Evolutionary conservation across 2,113 vertebrate genomes (phyloP), one percentile per base, ranked within the genome.

Genomic region (Pteropus alecto): DNA sequence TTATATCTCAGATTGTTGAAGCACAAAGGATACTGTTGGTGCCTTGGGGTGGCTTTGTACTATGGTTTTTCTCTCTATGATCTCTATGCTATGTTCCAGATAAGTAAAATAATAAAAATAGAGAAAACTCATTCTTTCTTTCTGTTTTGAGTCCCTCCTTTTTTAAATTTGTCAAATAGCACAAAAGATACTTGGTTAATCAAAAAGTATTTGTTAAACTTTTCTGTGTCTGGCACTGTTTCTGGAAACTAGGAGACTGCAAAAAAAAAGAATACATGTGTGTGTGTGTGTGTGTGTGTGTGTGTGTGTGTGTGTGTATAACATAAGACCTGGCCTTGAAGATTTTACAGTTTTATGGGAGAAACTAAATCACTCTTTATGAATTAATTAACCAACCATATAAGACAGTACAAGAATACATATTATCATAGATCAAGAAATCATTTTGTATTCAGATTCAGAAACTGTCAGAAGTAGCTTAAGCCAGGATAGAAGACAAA

Each of bases 51-150:
- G 24, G 54, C 13, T 67, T 54, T 67, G 18, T 61, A 81, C 61
- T n/a, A 1, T 18, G 21, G 7, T 48, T 87, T 84, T 28, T 60
- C 33, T 6, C 24, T 14, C 24, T 19, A 2, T 46, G 33, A 90
- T 46, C 9, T 56, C 48, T 79, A 4, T 68, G 28, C 54, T 92
- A 19, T 48, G n/a, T 60, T 82, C 35, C 70, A 90, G 46, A 56
- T 38, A 84, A 65, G 14, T 51, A 65, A 48, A 95, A 86, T 6
- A 90, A 94, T 94, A 93, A 97, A 95, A 81, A 61, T 24, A 78
- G 24, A 88, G 35, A 41, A 43, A 90, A 78, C 82, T 30, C 6
- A 7, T 54, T 54, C 35, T 79, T 83, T 43, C 16, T 7, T 83
- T 90, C 38, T 87, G 41, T 61, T 77, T 84, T 30, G 38, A 89